phyloP scores from a whole-genome alignment of 2,113 vertebrate species.

The Polypterus bichir region DNA sequence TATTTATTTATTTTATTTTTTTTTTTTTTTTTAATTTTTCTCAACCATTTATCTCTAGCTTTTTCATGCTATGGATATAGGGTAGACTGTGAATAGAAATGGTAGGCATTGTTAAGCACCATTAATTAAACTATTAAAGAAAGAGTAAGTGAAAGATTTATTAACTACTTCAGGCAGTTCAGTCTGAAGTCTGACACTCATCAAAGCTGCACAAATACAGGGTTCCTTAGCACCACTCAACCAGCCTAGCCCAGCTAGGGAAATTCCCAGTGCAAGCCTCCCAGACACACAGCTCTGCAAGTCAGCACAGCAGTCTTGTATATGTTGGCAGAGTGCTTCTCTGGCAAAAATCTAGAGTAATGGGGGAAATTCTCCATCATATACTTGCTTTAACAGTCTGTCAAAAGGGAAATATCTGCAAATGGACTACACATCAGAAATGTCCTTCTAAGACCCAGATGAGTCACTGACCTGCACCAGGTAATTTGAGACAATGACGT shows the following conservation, averaged over 20 bases:
- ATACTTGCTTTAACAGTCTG: too few species aligned
- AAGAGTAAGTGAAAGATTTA: conserved; percentile 6
- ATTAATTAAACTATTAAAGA: conserved; percentile 7
- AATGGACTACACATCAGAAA: too few species aligned
- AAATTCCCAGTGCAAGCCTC: conserved; percentile 4
- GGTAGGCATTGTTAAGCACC: not conserved
- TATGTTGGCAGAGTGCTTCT: too few species aligned
- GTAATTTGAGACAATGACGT: too few species aligned
- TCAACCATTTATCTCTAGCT: not conserved
- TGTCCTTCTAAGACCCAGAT: too few species aligned
- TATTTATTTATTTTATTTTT: not conserved
- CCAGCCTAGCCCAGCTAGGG: conserved; percentile 1
- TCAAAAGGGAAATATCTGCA: too few species aligned
- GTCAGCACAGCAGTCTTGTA: not conserved
- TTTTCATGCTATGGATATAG: not conserved
- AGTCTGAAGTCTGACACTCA: conserved; percentile 6
- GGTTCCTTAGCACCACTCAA: not conserved
- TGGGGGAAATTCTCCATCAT: too few species aligned
- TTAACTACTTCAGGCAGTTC: not conserved
- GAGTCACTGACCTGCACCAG: too few species aligned
- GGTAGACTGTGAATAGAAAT: not conserved
- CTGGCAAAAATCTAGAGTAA: too few species aligned
- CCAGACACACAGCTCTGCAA: conserved; percentile 1
- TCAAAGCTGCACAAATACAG: conserved; percentile 9
- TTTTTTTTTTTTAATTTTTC: not conserved